phyloP scores from a whole-genome alignment of 2,113 vertebrate species.

The Drymodes brunneopygia region DNA sequence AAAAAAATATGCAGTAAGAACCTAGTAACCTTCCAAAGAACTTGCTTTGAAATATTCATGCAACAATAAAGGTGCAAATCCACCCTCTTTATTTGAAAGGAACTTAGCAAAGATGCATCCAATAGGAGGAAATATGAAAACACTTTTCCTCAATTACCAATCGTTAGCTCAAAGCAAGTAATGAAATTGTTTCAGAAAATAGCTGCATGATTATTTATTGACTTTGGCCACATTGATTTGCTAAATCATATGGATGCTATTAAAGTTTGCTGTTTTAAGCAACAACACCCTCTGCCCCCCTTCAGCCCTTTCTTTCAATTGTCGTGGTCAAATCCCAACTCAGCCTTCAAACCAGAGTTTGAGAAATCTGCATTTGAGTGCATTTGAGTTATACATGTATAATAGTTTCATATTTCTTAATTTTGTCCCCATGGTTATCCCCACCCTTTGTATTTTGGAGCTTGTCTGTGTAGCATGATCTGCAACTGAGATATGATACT shows the following conservation, averaged over 20 bases:
- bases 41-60: conserved; percentile 32
- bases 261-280: conserved; percentile 75
- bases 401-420: conserved; percentile 54
- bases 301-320: conserved; percentile 57
- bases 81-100: not conserved
- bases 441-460: conserved; percentile 3
- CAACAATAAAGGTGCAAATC: conserved; percentile 3
- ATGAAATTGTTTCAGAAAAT: conserved; percentile 73
- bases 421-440: not conserved
- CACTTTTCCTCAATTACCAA: conserved; percentile 48
- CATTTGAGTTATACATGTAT: conserved; percentile 36
- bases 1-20: not conserved
- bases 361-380: conserved; percentile 23
- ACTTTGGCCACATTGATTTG: conserved; percentile 73
- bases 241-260: conserved; percentile 75
- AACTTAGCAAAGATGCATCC: conserved; percentile 9
- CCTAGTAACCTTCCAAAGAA: conserved; percentile 8
- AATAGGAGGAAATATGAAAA: conserved; percentile 41
- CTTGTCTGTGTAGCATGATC: conserved; percentile 28
- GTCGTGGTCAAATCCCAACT: conserved; percentile 61
- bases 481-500: not conserved
- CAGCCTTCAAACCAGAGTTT: conserved; percentile 62
- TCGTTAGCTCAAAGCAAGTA: conserved; percentile 63
- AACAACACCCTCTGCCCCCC: not conserved
- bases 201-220: conserved; percentile 75